A percentile compares a stretch with the other conserved stretches of the same genome.
phyloP scores from a whole-genome alignment of 2,888 invertebrate genomes.

The Beris morrisii region DNA sequence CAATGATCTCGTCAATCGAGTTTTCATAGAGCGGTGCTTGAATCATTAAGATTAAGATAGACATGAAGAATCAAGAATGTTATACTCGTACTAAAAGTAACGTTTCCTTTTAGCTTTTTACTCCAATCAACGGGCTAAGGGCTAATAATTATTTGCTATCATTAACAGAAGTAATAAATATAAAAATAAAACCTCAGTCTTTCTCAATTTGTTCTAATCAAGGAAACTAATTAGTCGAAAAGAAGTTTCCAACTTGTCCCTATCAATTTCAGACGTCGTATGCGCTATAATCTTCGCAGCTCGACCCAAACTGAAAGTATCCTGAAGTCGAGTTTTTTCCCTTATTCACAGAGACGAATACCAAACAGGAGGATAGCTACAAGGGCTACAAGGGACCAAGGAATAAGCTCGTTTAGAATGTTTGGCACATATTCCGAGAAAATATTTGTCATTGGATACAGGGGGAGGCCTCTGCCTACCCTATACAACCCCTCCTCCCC shows the following conservation, averaged over 20 bases:
- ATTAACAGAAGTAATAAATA: background rate
- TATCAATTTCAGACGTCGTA: slow-evolving; percentile 25
- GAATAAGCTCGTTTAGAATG: slow-evolving; percentile 32
- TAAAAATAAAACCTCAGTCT: slow-evolving; percentile 4
- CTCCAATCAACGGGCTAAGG: too few species aligned
- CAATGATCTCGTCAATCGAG: too few species aligned
- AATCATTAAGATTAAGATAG: too few species aligned
- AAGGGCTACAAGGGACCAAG: background rate
- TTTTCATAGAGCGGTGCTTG: too few species aligned
- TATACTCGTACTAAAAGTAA: too few species aligned
- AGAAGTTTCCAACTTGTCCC: background rate
- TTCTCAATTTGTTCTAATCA: slow-evolving; percentile 12
- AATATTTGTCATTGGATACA: slow-evolving; percentile 32
- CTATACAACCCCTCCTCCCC: too few species aligned
- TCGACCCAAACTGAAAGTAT: too few species aligned
- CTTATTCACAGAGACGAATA: slow-evolving; percentile 25
- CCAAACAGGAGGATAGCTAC: slow-evolving; percentile 4
- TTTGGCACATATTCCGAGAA: slow-evolving; percentile 36
- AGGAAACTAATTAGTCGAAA: slow-evolving; percentile 23
- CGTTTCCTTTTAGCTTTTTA: too few species aligned
- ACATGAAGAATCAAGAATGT: too few species aligned
- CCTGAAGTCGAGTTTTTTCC: background rate
- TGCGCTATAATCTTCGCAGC: slow-evolving; percentile 22
- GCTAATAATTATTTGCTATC: too few species aligned
- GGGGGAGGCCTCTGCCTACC: background rate